phyloP scores from a whole-genome alignment of 2,797 vertebrate species.

The Heliangelus exortis region DNA sequence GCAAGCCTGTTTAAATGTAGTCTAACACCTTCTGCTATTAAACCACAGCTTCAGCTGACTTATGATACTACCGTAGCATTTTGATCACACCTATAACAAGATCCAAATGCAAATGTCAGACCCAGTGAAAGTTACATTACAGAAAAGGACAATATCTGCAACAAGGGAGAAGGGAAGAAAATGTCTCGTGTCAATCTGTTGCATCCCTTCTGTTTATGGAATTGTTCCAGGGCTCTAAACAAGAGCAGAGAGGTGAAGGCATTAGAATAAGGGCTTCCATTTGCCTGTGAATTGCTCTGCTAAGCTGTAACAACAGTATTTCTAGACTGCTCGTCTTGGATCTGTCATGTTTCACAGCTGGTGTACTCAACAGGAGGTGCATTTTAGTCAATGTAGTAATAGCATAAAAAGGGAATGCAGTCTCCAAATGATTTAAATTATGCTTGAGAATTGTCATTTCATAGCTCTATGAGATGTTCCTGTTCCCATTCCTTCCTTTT shows the following conservation, averaged over 20 bases:
- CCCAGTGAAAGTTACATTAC: background rate
- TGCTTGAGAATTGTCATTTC: conserved; percentile 61
- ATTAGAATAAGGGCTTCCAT: conserved; percentile 31
- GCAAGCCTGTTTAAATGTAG: background rate
- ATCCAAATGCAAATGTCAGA: conserved; percentile 35
- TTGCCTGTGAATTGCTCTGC: conserved; percentile 10
- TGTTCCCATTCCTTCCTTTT: conserved; percentile 37
- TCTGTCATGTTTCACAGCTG: conserved; percentile 41
- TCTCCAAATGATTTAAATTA: conserved; percentile 49
- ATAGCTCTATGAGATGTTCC: conserved; percentile 46
- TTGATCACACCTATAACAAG: conserved; percentile 1
- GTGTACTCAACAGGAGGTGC: background rate
- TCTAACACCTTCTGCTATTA: conserved; percentile 16
- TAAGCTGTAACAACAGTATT: conserved; percentile 41
- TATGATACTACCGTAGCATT: background rate
- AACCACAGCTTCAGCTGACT: background rate
- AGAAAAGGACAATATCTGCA: background rate
- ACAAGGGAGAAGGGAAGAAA: background rate
- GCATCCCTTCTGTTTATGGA: background rate
- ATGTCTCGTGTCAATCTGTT: background rate
- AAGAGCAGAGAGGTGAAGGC: conserved; percentile 17
- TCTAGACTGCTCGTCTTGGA: background rate
- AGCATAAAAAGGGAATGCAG: conserved; percentile 23
- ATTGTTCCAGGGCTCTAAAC: background rate
- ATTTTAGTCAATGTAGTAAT: conserved; percentile 49